phyloP scores from a whole-genome alignment of 2,113 vertebrate genomes.

The Leucosticte australis region DNA sequence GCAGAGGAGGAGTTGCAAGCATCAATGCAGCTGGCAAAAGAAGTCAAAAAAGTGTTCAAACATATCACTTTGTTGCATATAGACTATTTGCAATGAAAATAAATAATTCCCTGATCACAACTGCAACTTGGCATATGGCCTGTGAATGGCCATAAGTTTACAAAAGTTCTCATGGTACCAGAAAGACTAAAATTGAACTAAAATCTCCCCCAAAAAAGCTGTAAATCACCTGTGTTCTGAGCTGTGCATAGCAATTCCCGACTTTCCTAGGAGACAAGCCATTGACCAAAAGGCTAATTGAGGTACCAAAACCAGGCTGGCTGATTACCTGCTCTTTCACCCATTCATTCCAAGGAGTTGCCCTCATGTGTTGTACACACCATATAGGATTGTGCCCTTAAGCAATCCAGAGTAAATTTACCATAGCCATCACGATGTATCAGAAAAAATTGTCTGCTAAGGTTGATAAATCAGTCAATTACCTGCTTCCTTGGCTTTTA shows the following conservation, averaged over 20 bases:
- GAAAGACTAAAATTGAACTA: neutral
- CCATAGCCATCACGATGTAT: constrained; percentile 57
- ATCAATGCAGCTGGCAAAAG: neutral
- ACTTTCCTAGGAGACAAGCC: neutral
- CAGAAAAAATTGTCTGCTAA: constrained; percentile 71
- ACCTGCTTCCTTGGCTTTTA: constrained; percentile 73
- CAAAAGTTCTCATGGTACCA: neutral
- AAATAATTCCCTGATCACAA: neutral
- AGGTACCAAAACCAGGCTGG: neutral
- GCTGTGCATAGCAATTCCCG: neutral
- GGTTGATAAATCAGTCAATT: constrained; percentile 73
- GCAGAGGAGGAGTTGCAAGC: neutral
- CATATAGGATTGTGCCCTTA: constrained; percentile 57
- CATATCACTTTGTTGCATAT: neutral
- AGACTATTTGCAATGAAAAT: neutral
- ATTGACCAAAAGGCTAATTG: neutral
- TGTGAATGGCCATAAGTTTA: neutral
- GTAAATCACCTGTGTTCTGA: neutral
- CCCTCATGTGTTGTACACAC: constrained; percentile 16
- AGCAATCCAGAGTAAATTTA: constrained; percentile 75
- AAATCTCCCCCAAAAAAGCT: neutral
- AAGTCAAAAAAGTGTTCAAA: neutral
- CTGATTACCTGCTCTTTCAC: constrained; percentile 40
- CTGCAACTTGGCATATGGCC: neutral
- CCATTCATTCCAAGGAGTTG: neutral